A percentile compares a stretch with the other conserved stretches of the same genome.
Evolutionary conservation across 2,888 invertebrate genomes (phyloP).

Genomic region (Noctua pronuba): DNA sequence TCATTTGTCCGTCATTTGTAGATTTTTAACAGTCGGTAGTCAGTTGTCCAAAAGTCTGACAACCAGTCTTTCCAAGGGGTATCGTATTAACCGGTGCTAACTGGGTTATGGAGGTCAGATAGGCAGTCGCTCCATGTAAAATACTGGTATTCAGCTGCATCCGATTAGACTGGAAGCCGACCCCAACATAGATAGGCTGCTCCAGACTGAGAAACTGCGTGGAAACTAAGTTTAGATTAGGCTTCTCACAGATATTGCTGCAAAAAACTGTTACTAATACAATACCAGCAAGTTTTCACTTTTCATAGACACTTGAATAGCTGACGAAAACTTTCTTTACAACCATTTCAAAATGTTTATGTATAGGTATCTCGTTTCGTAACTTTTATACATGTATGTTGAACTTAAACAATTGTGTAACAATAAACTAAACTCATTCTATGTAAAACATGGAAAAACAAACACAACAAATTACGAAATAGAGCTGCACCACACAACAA

Average conservation of each 20-base stretch:
- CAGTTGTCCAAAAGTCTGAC: no score
- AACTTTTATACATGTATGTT: neutral
- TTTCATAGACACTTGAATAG: neutral
- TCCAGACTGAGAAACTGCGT: no score
- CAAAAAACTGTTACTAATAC: neutral
- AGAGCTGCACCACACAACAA: neutral
- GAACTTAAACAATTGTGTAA: neutral
- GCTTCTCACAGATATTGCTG: neutral
- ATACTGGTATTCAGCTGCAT: no score
- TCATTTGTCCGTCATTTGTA: no score
- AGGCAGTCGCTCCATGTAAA: no score
- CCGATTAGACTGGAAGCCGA: neutral
- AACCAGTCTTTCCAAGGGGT: no score
- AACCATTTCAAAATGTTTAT: neutral
- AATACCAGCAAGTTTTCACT: no score
- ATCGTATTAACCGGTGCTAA: no score
- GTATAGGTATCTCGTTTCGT: neutral
- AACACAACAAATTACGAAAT: constrained; percentile 1
- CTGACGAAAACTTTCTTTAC: neutral
- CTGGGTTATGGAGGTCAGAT: no score
- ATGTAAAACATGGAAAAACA: neutral
- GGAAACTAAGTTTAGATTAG: neutral
- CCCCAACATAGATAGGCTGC: no score
- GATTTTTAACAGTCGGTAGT: no score
- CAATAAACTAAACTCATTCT: neutral